Evolutionary conservation across 1,140 invertebrate species (phyloP), one percentile per base, ranked within the genome.

Genomic region (Brachionus rotundiformis): DNA sequence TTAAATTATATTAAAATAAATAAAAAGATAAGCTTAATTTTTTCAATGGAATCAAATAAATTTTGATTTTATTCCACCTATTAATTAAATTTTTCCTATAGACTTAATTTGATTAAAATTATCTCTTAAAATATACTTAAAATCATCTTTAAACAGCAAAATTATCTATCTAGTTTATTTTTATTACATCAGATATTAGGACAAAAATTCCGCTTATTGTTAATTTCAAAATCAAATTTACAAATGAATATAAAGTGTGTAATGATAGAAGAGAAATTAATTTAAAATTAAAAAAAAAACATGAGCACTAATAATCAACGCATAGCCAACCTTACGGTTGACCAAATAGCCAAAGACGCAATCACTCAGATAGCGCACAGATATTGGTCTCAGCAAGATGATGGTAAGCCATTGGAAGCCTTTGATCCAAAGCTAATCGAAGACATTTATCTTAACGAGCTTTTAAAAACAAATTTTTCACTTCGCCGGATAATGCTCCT

Each of bases 401-500:
- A 44, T 10, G 8, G 8, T 23, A 16, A 49, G 19, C 33, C 39
- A 41, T 39, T 73, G 5, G 36, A 47, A 19, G 11, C 47, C 68
- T 81, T 63, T 65, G 47, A 80, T 82, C 82, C 83, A 36, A 82
- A 87, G 84, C 83, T 89, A 81, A 84, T 89, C 54, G 87, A 89
- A 82, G 87, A 89, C 44, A 85, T 89, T 44, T 89, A 89, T 83
- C 75, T 83, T 16, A 86, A 85, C 76, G 89, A 89, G 82, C 83
- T 89, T 16, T 49, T 87, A 8, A 84, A 84, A 36, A 84, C 87
- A 54, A 92, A 91, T 85, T 95, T 94, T 88, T 92, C 93, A 4
- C 93, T 94, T 4, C 90, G 93, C 47, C 90, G 95, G 83, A 94
- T 96, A 73, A 96, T 97, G 92, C 93, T 98, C 90, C 88, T 98